Evolutionary conservation across 2,888 invertebrate genomes (phyloP), one percentile per base, ranked within the genome.

Genomic region (Nycteola revayana): DNA sequence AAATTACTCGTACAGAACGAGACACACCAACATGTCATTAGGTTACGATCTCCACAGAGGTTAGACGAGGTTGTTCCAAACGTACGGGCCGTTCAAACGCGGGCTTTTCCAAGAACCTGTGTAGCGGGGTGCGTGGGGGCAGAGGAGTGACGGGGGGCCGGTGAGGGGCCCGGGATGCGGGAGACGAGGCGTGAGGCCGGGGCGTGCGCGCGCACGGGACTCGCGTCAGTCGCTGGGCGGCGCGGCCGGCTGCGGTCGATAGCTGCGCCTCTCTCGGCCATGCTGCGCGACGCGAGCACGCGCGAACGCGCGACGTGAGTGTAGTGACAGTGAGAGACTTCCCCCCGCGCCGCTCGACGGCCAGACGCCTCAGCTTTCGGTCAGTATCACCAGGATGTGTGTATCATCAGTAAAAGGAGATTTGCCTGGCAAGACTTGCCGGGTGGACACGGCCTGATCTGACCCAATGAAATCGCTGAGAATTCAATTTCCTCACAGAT

Each of bases 171-270:
- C 14, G 48, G 50, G 35, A 46, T 24, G 64, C 58, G 64, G 53
- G 66, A 64, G 63, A 57, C 66, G 70, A 68, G 50, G 63, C 61
- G 62, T 59, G 66, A 68, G 73, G 51, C 60, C 47, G 46, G 43
- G 76, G 87, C 87, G 43, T 76, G 87, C 86, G 87, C 85, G 86
- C 86, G 85, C 85, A 85, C 32, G 46, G 71, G 31, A 68, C 72
- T 45, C 73, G 72, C 78, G 77, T 76, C 85, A 80, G 81, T 79
- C 81, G 78, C 76, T 70, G 68, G 75, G 75, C 73, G 79, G 76
- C 79, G 76, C 77, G 77, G 71, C 76, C 85, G 79, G 80, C 84
- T 50, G 74, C 78, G 86, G 86, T 86, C 86, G 86, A 86, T 86
- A 85, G 77, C 72, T 68, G 74, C 72, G 62, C 65, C 68, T 61